Conservation (phyloP, 2,113 vertebrate genomes). For the Campylomormyrus numenius region DNA sequence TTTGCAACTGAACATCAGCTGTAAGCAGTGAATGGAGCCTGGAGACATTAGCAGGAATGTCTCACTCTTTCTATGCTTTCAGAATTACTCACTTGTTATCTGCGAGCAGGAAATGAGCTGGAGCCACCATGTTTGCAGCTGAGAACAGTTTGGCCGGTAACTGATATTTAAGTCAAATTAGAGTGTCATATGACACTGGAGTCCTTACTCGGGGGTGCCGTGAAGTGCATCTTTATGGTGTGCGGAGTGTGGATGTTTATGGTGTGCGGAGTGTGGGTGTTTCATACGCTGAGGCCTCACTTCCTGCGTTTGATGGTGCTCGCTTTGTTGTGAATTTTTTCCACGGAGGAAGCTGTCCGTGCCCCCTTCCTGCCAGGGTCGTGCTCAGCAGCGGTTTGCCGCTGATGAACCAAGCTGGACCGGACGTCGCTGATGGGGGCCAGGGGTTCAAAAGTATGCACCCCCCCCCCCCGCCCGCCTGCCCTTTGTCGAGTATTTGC, state of each 20-base stretch:
- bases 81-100: background rate
- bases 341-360: slow-evolving; percentile 12
- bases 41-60: background rate
- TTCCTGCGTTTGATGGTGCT: slow-evolving; percentile 14
- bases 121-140: background rate
- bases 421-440: background rate
- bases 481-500: background rate
- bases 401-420: background rate
- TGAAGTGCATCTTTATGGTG: background rate
- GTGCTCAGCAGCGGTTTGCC: background rate
- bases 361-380: background rate
- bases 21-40: background rate
- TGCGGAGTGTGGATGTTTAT: background rate
- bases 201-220: background rate
- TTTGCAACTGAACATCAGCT: background rate
- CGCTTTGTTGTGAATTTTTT: slow-evolving; percentile 11
- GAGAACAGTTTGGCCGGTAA: background rate
- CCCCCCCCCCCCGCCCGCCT: too few relatives aligned
- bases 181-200: background rate
- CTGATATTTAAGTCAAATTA: background rate
- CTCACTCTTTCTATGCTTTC: background rate
- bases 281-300: background rate
- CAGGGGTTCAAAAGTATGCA: background rate
- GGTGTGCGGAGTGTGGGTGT: background rate
- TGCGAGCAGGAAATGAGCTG: background rate